Evolutionary conservation across 1,140 invertebrate species (phyloP), one percentile per base, ranked within the genome.

Genomic region (Brachionus rubens): DNA sequence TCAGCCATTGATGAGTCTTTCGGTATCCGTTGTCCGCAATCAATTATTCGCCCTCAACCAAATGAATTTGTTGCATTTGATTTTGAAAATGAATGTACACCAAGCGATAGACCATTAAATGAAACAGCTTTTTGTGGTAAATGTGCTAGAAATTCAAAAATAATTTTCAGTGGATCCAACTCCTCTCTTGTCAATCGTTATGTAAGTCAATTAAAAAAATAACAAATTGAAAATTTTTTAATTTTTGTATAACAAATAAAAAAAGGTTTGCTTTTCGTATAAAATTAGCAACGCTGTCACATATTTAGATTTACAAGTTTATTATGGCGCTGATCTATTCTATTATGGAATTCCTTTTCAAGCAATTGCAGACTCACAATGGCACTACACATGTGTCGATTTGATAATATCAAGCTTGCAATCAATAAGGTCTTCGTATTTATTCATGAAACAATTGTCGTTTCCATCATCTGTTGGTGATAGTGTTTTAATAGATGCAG

Each of bases 51-150:
- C 7, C 21, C 33, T 4, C 9, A 14, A n/a, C 12, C 1, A 28
- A 28, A 36, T 30, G 48, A 33, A 12, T 16, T 41, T 21, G 30
- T 21, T 16, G 9, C 14, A 28, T 54, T 30, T 40, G 72, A 75
- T 56, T 75, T 56, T 56, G 72, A 75, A 56, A 41, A 19, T 5
- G 46, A 70, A 36, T 75, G 72, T 46, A 4, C 6, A 33, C 19
- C 19, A 26, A 30, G 36, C 19, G 28, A 30, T 6, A 54, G 19
- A 56, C 12, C 50, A 10, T 30, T 56, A 24, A 59, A 41, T 19
- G 46, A 54, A 56, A 75, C 48, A 36, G 72, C 72, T 36, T 75
- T 75, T 56, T 75, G 72, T 75, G 72, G 72, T 28, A 28, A 54
- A 30, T 75, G 72, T 59, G 30, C 72, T 21, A 30, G 19, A 72